Evolutionary conservation across 2,797 vertebrate species (phyloP), one percentile per base, ranked within the genome.

Genomic region (Anisognathus igniventris): DNA sequence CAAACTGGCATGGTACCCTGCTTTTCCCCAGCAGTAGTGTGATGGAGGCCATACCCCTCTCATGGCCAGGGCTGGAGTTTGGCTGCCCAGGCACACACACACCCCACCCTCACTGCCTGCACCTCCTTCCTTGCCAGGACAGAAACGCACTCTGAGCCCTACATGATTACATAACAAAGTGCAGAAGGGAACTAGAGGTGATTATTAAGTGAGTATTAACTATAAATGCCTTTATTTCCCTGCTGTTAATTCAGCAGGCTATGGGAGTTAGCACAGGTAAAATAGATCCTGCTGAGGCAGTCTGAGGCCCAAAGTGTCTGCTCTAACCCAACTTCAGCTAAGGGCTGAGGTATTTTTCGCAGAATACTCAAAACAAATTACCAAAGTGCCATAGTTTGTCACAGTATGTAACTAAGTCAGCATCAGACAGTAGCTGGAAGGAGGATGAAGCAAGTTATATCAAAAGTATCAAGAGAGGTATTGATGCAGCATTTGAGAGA

Each of bases 91-190:
- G 25, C 14, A 5, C 6, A 54, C 22, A 12, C n/a, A 7, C 39
- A 7, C 4, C 3, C 1, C 1, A 3, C 7, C 1, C 61, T 79
- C 4, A 1, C 39, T 17, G 30, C 20, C 31, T 11, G 4, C 12
- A 4, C 7, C 8, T 60, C 62, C 28, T 17, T 40, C 17, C 3
- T 0, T 35, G 27, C 9, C 76, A 65, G 27, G 10, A 74, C 65
- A 70, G 7, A 76, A 53, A 40, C 24, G 8, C 21, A 15, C 24
- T 50, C 15, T 37, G 13, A 74, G 16, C n/a, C 39, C 7, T 9
- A 39, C 17, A 10, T 31, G 8, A 39, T 48, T 48, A 40, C 61
- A 58, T 25, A 28, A 4, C 1, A 0, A 70, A 39, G 42, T 9
- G 20, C 22, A 50, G 42, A 73, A 62, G 27, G 23, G 45, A 45